Evolutionary conservation across 2,113 vertebrate species (phyloP).

Genomic region (Tenebrosternarchus preto): DNA sequence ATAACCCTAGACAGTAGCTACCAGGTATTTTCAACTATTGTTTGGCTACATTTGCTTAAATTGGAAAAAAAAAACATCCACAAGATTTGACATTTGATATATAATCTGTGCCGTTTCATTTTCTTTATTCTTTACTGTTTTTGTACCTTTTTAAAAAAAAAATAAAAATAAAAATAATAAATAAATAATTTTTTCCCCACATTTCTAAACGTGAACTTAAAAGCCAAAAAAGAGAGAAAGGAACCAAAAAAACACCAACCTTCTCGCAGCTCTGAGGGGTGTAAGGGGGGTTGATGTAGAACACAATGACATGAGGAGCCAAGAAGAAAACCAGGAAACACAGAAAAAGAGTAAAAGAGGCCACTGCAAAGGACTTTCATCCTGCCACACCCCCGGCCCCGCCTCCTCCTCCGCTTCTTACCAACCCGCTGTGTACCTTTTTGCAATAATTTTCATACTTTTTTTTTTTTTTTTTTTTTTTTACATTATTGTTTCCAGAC

Average conservation of each 20-base stretch:
- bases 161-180: too few species aligned
- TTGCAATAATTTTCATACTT: neutral
- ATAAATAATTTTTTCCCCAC: too few species aligned
- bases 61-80: neutral
- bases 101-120: conserved; percentile 3
- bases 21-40: neutral
- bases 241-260: conserved; percentile 95
- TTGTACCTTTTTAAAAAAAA: too few species aligned
- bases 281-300: conserved; percentile 98
- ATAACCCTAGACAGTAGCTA: conserved; percentile 68
- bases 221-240: conserved; percentile 86
- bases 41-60: neutral
- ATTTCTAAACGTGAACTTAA: conserved; percentile 66
- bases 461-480: neutral
- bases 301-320: conserved; percentile 99
- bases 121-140: conserved; percentile 61
- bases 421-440: conserved; percentile 31
- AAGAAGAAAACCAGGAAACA: conserved; percentile 99
- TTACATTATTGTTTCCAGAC: conserved; percentile 17
- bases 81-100: conserved; percentile 6
- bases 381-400: conserved; percentile 74
- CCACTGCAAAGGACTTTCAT: conserved; percentile 87
- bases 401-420: conserved; percentile 5
- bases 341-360: conserved; percentile 99
- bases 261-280: conserved; percentile 99